Evolutionary conservation across 1,140 invertebrate genomes (phyloP), one percentile per base, ranked within the genome.

Genomic region (Pachypeltis micranthus): DNA sequence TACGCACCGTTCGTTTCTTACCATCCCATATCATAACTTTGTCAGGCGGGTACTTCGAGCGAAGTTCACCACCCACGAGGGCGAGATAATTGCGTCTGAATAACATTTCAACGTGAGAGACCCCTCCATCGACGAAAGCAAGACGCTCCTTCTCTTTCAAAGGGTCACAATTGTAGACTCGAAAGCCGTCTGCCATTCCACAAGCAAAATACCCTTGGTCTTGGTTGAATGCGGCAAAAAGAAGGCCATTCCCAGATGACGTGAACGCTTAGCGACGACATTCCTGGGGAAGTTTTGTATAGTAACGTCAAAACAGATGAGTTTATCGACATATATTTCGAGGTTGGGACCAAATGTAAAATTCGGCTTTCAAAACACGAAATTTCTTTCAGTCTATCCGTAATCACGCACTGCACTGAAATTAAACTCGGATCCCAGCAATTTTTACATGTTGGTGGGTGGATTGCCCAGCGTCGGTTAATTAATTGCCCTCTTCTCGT

Each of bases 11-110:
- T 77, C 96, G 96, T 70, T 96, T 94, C 54, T 94, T 74, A 76
- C 97, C 95, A 76, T 99, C 95, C 95, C 95, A 99, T 68, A 99
- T 91, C 76, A 97, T 89, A 39, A 98, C 92, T 85, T 90, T 91
- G 72, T 97, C 96, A 54, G 88, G 83, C 23, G 94, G 91, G 79
- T 94, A 97, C 68, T 93, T 84, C 2, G 94, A 93, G 61, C 87
- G 85, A 65, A 83, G 81, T 55, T 95, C 94, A 66, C 93, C 94
- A 54, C 95, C 95, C 61, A 98, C 92, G 44, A 98, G 77, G 14
- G 95, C 96, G 72, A 98, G 81, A 77, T 97, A 98, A 78, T 98
- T 98, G 75, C 94, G 98, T 62, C 93, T 80, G 75, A 98, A 98
- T 10, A 99, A 77, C 94, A 98, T 98, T 79, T 99, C 96, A 12